Evolutionary conservation across 1,140 invertebrate species (phyloP).

Genomic region (Grapholita molesta): DNA sequence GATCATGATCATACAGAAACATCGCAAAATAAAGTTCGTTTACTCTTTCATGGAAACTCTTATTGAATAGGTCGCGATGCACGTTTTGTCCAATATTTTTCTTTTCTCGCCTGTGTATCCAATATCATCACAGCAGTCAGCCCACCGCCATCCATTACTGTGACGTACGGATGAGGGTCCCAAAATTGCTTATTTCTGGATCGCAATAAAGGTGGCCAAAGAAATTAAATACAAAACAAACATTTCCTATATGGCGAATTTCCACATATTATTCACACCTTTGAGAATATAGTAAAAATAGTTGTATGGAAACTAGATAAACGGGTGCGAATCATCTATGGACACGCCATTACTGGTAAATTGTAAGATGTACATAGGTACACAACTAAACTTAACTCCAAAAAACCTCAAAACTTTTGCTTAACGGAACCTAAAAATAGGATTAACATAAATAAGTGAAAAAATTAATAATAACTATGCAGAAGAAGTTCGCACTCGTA

Average conservation of each 20-base stretch:
- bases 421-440: no score
- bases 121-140: constrained; percentile 31
- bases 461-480: no score
- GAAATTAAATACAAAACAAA: constrained; percentile 12
- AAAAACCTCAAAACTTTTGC: no score
- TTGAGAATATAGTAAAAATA: no score
- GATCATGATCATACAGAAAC: not conserved
- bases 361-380: no score
- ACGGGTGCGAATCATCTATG: no score
- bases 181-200: constrained; percentile 30
- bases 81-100: constrained; percentile 12
- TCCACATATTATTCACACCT: no score
- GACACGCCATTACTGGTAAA: no score
- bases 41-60: not conserved
- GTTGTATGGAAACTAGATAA: no score
- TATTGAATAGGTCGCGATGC: not conserved
- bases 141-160: constrained; percentile 35
- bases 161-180: constrained; percentile 36
- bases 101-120: constrained; percentile 21
- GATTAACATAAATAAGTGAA: no score
- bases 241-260: not conserved
- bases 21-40: not conserved
- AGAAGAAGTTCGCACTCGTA: no score
- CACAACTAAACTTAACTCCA: no score
- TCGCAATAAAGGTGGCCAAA: constrained; percentile 8